Base-by-base conservation (phyloP, 1,140 invertebrate genomes). In the Drosophila repleta region DNA sequence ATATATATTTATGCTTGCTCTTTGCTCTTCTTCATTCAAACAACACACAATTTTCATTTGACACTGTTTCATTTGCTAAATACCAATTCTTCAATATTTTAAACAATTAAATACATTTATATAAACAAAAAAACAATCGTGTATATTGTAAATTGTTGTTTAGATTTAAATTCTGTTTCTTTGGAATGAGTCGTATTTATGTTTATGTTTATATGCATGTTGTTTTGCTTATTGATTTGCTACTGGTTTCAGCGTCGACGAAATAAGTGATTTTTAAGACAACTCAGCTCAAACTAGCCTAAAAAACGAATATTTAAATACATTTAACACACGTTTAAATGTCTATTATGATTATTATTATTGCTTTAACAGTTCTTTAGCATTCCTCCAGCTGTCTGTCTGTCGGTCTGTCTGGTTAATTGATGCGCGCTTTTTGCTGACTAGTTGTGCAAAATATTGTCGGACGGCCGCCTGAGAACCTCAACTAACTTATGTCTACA, bases 101-200 rank as follows among this genome's bases (percentile, higher is more conserved):
- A 20, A 43, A 48, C 46, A 48, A 29, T 29, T 29, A 29, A 29
- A 29, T 29, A 29, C 29, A 29, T 29, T 29, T n/a, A n/a, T n/a
- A n/a, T n/a, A 24, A 24, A 24, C 4, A 24, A 4, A 24, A 3
- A 24, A 24, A 46, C 4, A 20, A 8, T 20, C 21, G 21, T 24
- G 21, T 24, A 29, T 35, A 35, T 35, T 35, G 32, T 35, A 32
- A 24, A 55, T 46, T 35, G 26, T 32, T 49, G 55, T 74, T 83
- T 73, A 82, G 72, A 84, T 79, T 89, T 80, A 83, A 89, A 77
- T 88, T 84, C 78, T 84, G 79, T 68, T 88, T 88, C 90, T 91
- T 91, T 91, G 90, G 90, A 91, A 91, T 91, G 90, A 91, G 81
- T 90, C 85, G 90, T 90, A 74, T 85, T 82, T 84, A 65, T 75